Evolutionary conservation across 2,797 vertebrate species (phyloP), one percentile per base, ranked within the genome.

Genomic region (Tragopan temminckii): DNA sequence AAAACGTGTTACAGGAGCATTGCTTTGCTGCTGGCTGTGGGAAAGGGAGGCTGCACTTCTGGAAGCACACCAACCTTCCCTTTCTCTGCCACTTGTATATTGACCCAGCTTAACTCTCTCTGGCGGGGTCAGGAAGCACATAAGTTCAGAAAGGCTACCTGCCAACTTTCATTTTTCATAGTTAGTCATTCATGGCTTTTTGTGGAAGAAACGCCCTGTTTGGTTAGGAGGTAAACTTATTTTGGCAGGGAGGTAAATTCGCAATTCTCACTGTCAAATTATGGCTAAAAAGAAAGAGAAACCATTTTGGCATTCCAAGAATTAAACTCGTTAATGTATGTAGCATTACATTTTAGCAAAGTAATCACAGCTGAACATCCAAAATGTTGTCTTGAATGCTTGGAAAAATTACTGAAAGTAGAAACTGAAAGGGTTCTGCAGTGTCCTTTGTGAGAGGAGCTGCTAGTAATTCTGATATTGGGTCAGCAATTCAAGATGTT

Each of bases 271-370:
- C 94, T 97, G 95, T 97, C 94, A 97, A 92, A 96, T 96, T 95
- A 92, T 84, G 85, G 95, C 89, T 93, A 95, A 95, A 96, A 97
- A 97, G 93, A 95, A 97, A 96, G 92, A 97, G 92, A 95, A 96
- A 93, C 74, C 85, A 93, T 96, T 88, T 97, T 88, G 92, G 85
- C 91, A 74, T 96, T 97, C 93, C 94, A 97, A 96, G 95, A 97
- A 97, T 97, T 97, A 96, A 97, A 96, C 89, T 97, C 94, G 94
- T 96, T 96, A 96, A 96, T 96, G 94, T 96, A 96, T 96, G 95
- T 96, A 96, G 95, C 94, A 97, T 95, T 96, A 94, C 95, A 95
- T 94, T 96, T 96, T 97, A 95, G 94, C 93, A 89, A 96, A 96
- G 93, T 97, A 97, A 95, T 97, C 94, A 96, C 94, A 97, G 94